A percentile compares a stretch with the other conserved stretches of the same genome.
Evolutionary conservation across 2,113 vertebrate species (phyloP).

Genomic region (Osmerus mordax): DNA sequence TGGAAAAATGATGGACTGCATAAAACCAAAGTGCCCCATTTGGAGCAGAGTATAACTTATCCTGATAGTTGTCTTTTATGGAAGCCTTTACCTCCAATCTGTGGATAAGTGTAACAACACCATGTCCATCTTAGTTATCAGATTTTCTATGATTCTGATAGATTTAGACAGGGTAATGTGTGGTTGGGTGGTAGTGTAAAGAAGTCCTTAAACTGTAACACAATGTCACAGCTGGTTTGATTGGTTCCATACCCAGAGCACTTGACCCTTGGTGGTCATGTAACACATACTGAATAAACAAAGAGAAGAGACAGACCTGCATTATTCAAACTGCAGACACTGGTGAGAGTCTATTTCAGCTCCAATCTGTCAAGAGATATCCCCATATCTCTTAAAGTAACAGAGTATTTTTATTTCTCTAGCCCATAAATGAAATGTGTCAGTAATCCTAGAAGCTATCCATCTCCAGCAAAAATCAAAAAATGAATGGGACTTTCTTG

Average conservation of each 20-base stretch:
- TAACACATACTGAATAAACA: slow-evolving; percentile 22
- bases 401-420: slow-evolving; percentile 20
- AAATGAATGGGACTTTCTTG: too few species aligned
- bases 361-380: slow-evolving; percentile 31
- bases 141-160: background rate
- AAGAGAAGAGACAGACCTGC: slow-evolving; percentile 24
- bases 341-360: slow-evolving; percentile 10
- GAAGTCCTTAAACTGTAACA: slow-evolving; percentile 22
- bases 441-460: too few species aligned
- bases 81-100: background rate
- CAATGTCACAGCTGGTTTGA: slow-evolving; percentile 28
- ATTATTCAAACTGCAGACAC: slow-evolving; percentile 15
- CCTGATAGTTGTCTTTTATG: background rate
- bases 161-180: background rate
- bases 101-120: background rate
- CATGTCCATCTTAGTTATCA: background rate
- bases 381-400: slow-evolving; percentile 28
- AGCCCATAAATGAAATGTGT: too few species aligned
- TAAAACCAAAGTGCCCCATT: background rate
- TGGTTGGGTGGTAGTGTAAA: slow-evolving; percentile 16
- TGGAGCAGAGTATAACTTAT: background rate
- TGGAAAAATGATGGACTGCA: slow-evolving; percentile 6
- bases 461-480: too few species aligned
- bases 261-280: slow-evolving; percentile 18
- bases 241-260: slow-evolving; percentile 12